phyloP scores from a whole-genome alignment of 2,888 invertebrate species.

The Ophioninae sp. region DNA sequence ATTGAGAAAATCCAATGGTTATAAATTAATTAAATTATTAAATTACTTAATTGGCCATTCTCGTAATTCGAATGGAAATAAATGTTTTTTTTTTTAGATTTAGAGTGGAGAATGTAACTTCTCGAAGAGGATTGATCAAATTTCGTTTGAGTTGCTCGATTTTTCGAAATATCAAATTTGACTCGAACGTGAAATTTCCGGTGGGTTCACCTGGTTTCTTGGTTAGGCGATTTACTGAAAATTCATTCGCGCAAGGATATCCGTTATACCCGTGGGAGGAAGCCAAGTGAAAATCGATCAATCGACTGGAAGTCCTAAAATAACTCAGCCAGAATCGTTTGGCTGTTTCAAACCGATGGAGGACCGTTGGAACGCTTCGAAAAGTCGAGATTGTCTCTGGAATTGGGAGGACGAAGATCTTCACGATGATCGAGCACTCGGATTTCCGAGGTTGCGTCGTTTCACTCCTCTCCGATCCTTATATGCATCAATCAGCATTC shows the following conservation, averaged over 20 bases:
- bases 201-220: background rate
- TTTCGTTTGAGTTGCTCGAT: background rate
- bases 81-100: background rate
- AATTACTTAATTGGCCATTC: too few species aligned
- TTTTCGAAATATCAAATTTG: background rate
- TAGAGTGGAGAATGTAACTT: background rate
- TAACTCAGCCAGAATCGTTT: conserved; percentile 48
- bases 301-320: conserved; percentile 57
- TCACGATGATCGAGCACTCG: conserved; percentile 15
- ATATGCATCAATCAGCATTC: background rate
- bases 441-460: conserved; percentile 1
- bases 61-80: background rate
- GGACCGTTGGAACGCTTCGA: conserved; percentile 32
- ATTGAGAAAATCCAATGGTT: too few species aligned
- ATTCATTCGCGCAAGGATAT: conserved; percentile 18
- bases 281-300: conserved; percentile 45
- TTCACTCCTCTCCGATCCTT: background rate
- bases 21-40: too few species aligned
- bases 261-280: conserved; percentile 8
- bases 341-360: conserved; percentile 37
- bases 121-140: background rate
- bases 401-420: conserved; percentile 16
- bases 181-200: background rate
- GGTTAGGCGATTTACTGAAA: conserved; percentile 23
- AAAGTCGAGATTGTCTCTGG: conserved; percentile 38